Evolutionary conservation across 2,113 vertebrate genomes (phyloP), one percentile per base, ranked within the genome.

Genomic region (Hemibagrus wyckioides): DNA sequence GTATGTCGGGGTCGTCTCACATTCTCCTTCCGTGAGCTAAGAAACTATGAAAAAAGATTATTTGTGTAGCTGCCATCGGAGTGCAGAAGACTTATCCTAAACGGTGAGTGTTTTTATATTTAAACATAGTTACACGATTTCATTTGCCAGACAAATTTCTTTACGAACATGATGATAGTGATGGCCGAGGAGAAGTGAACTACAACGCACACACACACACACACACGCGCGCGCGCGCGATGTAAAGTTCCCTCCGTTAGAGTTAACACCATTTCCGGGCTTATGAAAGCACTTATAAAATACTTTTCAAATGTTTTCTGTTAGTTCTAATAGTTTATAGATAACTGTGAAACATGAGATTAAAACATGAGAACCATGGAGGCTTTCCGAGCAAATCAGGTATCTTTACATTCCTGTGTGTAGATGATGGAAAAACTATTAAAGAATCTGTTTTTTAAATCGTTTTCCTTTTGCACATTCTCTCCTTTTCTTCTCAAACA

Each of bases 41-140:
- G 44, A 88, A 88, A 88, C 28, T 77, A 90, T 88, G 89, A 90
- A 56, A 85, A 80, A 54, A 83, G 33, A 86, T 13, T 82, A 28
- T 86, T 56, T 88, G 73, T 73, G 25, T 87, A 82, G 41, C 83
- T 87, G 89, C 79, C 44, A 48, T 67, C 61, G 83, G 41, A 52
- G 61, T 84, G 67, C 77, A 88, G 79, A 85, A 57, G 44, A 56
- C 54, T 44, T 41, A 65, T 80, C 33, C 33, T 41, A 57, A 90
- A 56, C 82, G 88, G 90, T 90, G 84, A 89, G 84, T 13, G 0
- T 1, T 44, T 57, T 87, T 1, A 9, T 48, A 36, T 48, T 48
- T 50, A 61, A 50, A 52, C 13, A n/a, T 48, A 48, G 4, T 56
- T 14, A 33, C n/a, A 33, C 48, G 50, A 1, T 1, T 25, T 2